Conservation (phyloP, 2,888 invertebrate genomes). For the Apantesis nais region DNA sequence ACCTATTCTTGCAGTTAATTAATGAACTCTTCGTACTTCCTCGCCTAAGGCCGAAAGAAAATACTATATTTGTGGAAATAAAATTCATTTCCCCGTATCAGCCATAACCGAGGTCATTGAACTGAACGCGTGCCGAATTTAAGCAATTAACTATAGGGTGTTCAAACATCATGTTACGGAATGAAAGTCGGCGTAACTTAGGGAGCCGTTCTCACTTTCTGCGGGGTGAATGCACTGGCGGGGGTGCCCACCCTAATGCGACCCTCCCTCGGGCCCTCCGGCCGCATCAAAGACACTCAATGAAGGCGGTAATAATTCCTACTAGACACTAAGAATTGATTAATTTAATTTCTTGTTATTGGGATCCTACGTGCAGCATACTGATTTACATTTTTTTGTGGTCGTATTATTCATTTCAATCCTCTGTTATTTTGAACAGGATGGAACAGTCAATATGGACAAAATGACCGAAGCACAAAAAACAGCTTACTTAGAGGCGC, state of each 20-base stretch:
- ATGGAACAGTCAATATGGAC: slow-evolving; percentile 89
- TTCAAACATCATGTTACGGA: slow-evolving; percentile 69
- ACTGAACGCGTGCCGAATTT: slow-evolving; percentile 72
- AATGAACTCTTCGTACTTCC: background rate
- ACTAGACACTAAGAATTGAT: slow-evolving; percentile 51
- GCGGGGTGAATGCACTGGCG: slow-evolving; percentile 83
- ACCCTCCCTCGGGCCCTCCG: slow-evolving; percentile 67
- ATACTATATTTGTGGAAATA: slow-evolving; percentile 41
- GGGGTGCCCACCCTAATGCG: slow-evolving; percentile 71
- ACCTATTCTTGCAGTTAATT: background rate
- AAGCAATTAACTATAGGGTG: slow-evolving; percentile 80
- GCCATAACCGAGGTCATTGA: slow-evolving; percentile 66
- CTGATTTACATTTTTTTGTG: background rate
- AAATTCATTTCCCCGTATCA: slow-evolving; percentile 53
- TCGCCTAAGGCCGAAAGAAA: background rate
- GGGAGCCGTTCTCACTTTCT: slow-evolving; percentile 80
- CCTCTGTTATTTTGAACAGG: slow-evolving; percentile 64
- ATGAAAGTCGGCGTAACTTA: slow-evolving; percentile 68
- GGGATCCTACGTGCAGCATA: slow-evolving; percentile 9
- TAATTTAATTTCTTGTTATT: slow-evolving; percentile 34
- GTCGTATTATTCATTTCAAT: background rate
- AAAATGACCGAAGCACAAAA: slow-evolving; percentile 91
- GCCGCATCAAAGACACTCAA: slow-evolving; percentile 78
- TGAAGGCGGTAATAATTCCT: slow-evolving; percentile 62
- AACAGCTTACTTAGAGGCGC: slow-evolving; percentile 90